Evolutionary conservation across 23 tunicate genomes (phyloP).

Genomic region (Diplosoma virens): DNA sequence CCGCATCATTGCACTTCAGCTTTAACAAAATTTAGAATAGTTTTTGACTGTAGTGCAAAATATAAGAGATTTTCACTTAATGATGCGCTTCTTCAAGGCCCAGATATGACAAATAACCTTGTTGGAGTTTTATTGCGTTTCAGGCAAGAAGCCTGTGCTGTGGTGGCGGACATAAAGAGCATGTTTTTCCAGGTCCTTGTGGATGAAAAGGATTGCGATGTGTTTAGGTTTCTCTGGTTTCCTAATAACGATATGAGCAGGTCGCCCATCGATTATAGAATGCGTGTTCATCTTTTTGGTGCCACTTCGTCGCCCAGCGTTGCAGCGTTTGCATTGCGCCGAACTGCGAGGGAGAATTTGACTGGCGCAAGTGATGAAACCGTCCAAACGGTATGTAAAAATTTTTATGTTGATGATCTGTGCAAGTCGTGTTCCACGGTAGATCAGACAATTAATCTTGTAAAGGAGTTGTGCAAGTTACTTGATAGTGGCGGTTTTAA

Average conservation of each 20-base stretch:
- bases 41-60: constrained; percentile 3
- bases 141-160: background rate
- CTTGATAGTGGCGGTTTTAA: constrained; percentile 34
- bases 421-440: background rate
- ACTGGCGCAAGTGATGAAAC: background rate
- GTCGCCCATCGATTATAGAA: background rate
- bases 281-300: constrained; percentile 4
- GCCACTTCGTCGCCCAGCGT: background rate
- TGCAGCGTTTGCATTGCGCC: constrained; percentile 2
- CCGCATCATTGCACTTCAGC: constrained; percentile 9
- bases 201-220: background rate
- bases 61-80: background rate
- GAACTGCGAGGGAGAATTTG: background rate
- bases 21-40: background rate
- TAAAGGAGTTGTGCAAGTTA: background rate
- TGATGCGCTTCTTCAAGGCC: background rate
- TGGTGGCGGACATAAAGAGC: background rate
- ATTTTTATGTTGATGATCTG: constrained; percentile 20
- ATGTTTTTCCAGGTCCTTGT: constrained; percentile 8
- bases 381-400: background rate
- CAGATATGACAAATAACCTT: constrained; percentile 7
- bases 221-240: constrained; percentile 8
- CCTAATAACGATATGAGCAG: background rate
- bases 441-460: constrained; percentile 6
- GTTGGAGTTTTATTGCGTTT: background rate